Percentiles rank a stretch among this genome's conserved stretches.
These are phyloP conservation scores for Atherix ibis DNA, from an alignment of 2,888 invertebrate species.

Conservation along the genomic window DNA sequence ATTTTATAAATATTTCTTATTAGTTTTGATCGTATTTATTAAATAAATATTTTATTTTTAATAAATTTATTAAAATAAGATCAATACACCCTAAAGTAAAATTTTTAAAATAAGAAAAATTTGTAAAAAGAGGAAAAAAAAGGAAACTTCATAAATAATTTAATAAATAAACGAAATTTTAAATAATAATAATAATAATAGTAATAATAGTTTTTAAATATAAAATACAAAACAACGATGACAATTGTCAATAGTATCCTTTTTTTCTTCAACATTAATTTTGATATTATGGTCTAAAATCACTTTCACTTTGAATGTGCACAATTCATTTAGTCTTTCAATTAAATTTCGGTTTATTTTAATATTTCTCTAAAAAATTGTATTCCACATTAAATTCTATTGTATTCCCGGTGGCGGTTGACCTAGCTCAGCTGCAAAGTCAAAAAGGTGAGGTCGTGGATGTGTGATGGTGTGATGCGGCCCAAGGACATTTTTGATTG, in stretches of 20 bases:
- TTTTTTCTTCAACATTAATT: too few relatives aligned
- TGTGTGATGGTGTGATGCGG: slow-evolving; percentile 37
- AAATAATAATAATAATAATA: slow-evolving; percentile 9
- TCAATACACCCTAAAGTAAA: background rate
- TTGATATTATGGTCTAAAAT: too few relatives aligned
- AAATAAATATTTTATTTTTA: too few relatives aligned
- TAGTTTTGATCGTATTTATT: too few relatives aligned
- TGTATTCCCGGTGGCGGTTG: slow-evolving; percentile 22
- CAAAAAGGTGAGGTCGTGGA: slow-evolving; percentile 24
- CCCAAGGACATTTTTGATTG: slow-evolving; percentile 64
- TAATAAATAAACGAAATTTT: slow-evolving; percentile 7
- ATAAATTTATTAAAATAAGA: too few relatives aligned
- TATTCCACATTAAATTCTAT: slow-evolving; percentile 34
- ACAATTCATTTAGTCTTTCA: too few relatives aligned
- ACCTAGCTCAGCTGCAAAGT: slow-evolving; percentile 29
- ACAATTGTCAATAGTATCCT: too few relatives aligned
- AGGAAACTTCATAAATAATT: slow-evolving; percentile 3
- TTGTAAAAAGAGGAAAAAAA: background rate
- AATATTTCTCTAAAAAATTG: slow-evolving; percentile 32
- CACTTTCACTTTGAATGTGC: too few relatives aligned
- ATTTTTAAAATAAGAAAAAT: background rate
- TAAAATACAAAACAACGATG: slow-evolving; percentile 8
- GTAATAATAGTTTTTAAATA: too few relatives aligned
- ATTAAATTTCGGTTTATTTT: too few relatives aligned
- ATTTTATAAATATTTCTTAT: too few relatives aligned